Base-by-base conservation (phyloP, 2,797 vertebrate genomes). In the Eulemur albifrons region DNA sequence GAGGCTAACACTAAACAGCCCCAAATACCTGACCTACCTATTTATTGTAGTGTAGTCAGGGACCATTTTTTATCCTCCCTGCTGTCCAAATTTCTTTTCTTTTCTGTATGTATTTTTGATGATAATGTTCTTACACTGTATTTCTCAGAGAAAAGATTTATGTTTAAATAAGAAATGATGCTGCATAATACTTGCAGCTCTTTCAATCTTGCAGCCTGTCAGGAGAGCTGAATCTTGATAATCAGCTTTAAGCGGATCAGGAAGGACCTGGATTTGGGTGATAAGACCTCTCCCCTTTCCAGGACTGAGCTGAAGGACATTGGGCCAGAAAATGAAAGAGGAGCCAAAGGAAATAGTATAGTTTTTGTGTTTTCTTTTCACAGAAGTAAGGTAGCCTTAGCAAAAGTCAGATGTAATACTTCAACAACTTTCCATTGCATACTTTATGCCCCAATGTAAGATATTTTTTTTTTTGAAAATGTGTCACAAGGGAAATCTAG, bases 131-230 rank as follows among this genome's bases (percentile, higher is more conserved):
- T 73, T 84, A 52, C 4, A 77, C 32, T 80, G 70, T 5, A 90
- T 57, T 79, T 91, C 15, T 61, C 50, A 69, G 45, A 79, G 40
- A 88, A 84, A 85, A 93, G 7, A 14, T 3, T 72, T n/a, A 23
- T 57, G 38, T 88, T 94, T 75, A 88, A 93, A 70, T 45, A n/a
- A 38, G 43, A 89, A 89, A 84, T 92, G 25, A 43, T 81, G 25
- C 13, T 83, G 35, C 5, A 43, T 43, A 75, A 63, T 25, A 65
- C 25, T 61, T 80, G 57, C 9, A 87, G 21, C 3, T 81, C 23
- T 91, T 96, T 23, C 54, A 73, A 10, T 50, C 21, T 70, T 69
- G 13, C n/a, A 30, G 10, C 45, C 65, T 59, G 10, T 35, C 65
- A 59, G 59, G 61, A 25, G 54, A 94, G 38, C 5, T 93, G 67